Evolutionary conservation across 2,113 vertebrate genomes (phyloP).

Genomic region (Pavo muticus): DNA sequence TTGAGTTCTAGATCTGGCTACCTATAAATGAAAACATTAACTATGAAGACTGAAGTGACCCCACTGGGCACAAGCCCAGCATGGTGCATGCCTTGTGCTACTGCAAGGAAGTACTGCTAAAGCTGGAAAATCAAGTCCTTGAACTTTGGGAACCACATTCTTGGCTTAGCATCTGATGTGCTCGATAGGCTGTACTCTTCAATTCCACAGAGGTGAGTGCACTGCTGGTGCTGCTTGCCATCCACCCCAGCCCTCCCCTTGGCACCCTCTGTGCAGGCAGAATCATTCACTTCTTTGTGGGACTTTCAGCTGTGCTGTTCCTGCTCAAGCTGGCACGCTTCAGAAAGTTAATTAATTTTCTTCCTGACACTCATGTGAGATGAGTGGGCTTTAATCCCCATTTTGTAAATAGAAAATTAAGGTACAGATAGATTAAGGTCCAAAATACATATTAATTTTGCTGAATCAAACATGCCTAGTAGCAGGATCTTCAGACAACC

Average conservation of each 20-base stretch:
- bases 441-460: not conserved
- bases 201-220: fast-evolving
- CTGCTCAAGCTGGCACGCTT: not conserved
- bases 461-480: not conserved
- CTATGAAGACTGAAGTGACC: not conserved
- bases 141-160: not conserved
- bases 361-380: not conserved
- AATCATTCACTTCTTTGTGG: not conserved
- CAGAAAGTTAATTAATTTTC: not conserved
- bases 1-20: not conserved
- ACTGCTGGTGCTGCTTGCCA: fast-evolving
- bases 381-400: not conserved
- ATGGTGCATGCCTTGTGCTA: too few species aligned
- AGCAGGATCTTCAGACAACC: not conserved
- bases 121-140: not conserved
- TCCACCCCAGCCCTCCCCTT: not conserved
- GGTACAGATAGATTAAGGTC: not conserved
- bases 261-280: fast-evolving
- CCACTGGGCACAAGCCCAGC: too few species aligned
- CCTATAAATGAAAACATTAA: not conserved
- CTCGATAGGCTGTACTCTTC: not conserved
- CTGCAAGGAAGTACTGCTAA: not conserved
- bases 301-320: not conserved
- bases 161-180: not conserved
- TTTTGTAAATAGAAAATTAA: not conserved